phyloP scores from a whole-genome alignment of 2,888 invertebrate species.

The Nineta flava region DNA sequence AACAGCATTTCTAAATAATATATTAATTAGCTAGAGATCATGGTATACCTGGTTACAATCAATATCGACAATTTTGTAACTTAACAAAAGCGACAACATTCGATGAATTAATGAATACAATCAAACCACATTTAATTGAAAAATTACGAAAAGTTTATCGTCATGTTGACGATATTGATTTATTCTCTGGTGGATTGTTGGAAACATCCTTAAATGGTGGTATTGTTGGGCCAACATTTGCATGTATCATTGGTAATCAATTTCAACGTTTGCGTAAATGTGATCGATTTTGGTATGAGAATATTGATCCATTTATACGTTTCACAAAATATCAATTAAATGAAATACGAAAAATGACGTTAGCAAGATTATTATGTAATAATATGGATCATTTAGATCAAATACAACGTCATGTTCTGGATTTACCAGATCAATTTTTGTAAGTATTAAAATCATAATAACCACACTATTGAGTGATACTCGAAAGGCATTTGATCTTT shows the following conservation, averaged over 20 bases:
- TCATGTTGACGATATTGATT: constrained; percentile 52
- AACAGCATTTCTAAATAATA: not conserved
- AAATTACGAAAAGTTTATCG: constrained; percentile 36
- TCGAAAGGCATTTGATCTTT: too few relatives aligned
- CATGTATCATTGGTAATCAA: constrained; percentile 58
- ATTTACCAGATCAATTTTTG: constrained; percentile 35
- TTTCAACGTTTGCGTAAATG: constrained; percentile 44
- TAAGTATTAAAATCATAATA: constrained; percentile 19
- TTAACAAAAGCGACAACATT: constrained; percentile 33
- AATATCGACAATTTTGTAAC: constrained; percentile 52
- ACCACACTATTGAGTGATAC: too few relatives aligned
- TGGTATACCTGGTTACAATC: constrained; percentile 48
- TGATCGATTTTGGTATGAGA: constrained; percentile 58
- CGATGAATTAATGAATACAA: constrained; percentile 35
- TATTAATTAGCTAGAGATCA: constrained; percentile 37
- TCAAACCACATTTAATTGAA: constrained; percentile 30
- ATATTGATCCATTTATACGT: constrained; percentile 9
- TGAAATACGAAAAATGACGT: constrained; percentile 43
- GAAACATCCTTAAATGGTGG: constrained; percentile 45
- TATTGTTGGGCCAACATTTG: constrained; percentile 52
- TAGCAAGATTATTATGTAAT: constrained; percentile 48
- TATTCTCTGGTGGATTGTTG: constrained; percentile 55
- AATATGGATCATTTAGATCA: constrained; percentile 42
- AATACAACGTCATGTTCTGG: constrained; percentile 34
- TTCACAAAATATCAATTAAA: constrained; percentile 35